Conservation (phyloP, 2,113 vertebrate species). For the Oryzias woworae region DNA sequence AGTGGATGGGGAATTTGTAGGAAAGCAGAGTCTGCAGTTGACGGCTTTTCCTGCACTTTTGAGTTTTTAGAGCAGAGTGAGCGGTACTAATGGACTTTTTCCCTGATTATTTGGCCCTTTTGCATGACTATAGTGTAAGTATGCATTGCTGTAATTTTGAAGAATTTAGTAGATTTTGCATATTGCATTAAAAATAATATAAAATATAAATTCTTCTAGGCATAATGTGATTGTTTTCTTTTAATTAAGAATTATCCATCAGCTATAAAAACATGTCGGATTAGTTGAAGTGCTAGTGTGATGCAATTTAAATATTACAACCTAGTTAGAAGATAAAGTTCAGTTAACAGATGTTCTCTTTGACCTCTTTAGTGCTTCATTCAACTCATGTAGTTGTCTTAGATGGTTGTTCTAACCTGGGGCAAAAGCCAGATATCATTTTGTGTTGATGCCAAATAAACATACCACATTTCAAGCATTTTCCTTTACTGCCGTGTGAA, state of each 20-base stretch:
- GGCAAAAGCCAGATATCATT: slow-evolving; percentile 37
- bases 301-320: slow-evolving; percentile 28
- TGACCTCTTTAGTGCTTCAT: slow-evolving; percentile 68
- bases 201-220: background rate
- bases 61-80: slow-evolving; percentile 51
- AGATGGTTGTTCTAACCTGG: slow-evolving; percentile 49
- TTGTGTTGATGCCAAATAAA: slow-evolving; percentile 47
- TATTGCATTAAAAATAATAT: no score
- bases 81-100: slow-evolving; percentile 30
- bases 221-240: background rate
- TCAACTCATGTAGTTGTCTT: slow-evolving; percentile 63
- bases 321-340: slow-evolving; percentile 45
- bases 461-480: slow-evolving; percentile 1
- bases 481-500: slow-evolving; percentile 2
- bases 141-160: slow-evolving; percentile 22
- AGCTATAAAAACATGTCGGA: background rate
- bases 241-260: background rate
- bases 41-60: slow-evolving; percentile 58
- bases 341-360: slow-evolving; percentile 62
- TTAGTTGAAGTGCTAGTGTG: slow-evolving; percentile 4
- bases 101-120: slow-evolving; percentile 23
- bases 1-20: slow-evolving; percentile 69
- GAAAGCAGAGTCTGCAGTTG: slow-evolving; percentile 64
- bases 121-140: slow-evolving; percentile 53
- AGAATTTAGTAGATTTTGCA: background rate